Percentiles rank a stretch among this genome's conserved stretches.
Conservation (phyloP, 2,113 vertebrate genomes). For the Corvus moneduloides region DNA sequence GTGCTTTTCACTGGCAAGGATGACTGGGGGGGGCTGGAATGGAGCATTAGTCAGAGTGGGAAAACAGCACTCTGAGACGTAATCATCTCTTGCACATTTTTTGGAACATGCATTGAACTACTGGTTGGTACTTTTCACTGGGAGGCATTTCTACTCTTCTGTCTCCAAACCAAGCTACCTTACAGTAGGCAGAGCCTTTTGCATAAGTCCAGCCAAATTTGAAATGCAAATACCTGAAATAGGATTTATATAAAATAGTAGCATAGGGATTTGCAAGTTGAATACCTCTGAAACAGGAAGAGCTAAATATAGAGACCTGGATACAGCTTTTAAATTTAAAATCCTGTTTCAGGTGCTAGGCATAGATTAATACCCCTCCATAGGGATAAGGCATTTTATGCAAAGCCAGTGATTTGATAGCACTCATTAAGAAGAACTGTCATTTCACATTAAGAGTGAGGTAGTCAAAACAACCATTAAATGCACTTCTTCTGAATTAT, state of each 20-base stretch:
- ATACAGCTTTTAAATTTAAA: background rate
- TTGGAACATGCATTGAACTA: background rate
- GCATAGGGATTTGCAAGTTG: background rate
- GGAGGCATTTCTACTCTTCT: background rate
- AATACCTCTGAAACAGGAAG: background rate
- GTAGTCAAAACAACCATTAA: background rate
- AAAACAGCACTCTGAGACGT: background rate
- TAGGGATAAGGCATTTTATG: background rate
- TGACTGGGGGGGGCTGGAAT: background rate
- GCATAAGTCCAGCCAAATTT: background rate
- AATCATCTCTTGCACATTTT: background rate
- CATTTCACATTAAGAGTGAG: background rate
- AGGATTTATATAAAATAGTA: background rate
- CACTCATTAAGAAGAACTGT: background rate
- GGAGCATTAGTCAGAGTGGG: background rate
- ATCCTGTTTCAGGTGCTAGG: background rate
- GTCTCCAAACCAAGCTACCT: background rate
- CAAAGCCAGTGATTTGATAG: background rate
- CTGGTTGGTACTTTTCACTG: background rate
- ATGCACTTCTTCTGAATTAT: background rate
- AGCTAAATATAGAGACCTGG: background rate
- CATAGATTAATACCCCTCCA: background rate
- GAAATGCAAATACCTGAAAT: background rate
- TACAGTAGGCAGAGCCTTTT: background rate
- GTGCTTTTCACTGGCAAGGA: background rate